phyloP scores from a whole-genome alignment of 1,140 invertebrate genomes.

The Polypedilum vanderplanki region DNA sequence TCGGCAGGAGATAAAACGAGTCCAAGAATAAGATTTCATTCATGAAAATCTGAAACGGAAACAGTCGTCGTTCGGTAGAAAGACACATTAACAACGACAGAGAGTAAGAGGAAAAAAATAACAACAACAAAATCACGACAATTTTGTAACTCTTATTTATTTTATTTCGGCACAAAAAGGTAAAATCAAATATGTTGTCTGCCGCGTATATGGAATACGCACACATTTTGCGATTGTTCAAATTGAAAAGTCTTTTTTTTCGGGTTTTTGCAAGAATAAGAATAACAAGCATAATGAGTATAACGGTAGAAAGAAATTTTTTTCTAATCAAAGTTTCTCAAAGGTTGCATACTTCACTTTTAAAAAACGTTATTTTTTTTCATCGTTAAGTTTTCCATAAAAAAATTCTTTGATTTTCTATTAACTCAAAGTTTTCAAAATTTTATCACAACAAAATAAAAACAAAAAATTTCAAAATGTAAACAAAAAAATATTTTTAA shows the following conservation, averaged over 20 bases:
- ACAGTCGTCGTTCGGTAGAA: slow-evolving; percentile 1
- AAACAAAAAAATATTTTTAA: too few relatives aligned
- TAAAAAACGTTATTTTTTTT: too few relatives aligned
- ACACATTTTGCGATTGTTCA: background rate
- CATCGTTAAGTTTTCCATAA: too few relatives aligned
- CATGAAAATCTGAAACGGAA: slow-evolving; percentile 17
- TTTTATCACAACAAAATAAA: too few relatives aligned
- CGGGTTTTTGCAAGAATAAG: background rate
- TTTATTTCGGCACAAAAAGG: background rate
- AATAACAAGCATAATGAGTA: slow-evolving; percentile 3
- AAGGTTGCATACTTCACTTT: too few relatives aligned
- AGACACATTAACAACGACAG: background rate
- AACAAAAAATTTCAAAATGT: too few relatives aligned
- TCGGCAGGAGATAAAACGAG: too few relatives aligned
- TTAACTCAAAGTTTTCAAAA: too few relatives aligned
- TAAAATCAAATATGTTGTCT: background rate
- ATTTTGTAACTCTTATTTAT: too few relatives aligned
- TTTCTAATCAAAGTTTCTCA: too few relatives aligned
- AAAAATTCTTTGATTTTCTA: too few relatives aligned
- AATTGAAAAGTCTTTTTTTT: background rate
- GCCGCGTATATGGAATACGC: background rate
- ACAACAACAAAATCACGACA: background rate
- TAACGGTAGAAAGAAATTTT: slow-evolving; percentile 4
- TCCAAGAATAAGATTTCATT: background rate
- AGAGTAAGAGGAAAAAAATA: background rate